A percentile compares a stretch with the other conserved stretches of the same genome.
phyloP scores from a whole-genome alignment of 2,797 vertebrate genomes.

The Coreius guichenoti region DNA sequence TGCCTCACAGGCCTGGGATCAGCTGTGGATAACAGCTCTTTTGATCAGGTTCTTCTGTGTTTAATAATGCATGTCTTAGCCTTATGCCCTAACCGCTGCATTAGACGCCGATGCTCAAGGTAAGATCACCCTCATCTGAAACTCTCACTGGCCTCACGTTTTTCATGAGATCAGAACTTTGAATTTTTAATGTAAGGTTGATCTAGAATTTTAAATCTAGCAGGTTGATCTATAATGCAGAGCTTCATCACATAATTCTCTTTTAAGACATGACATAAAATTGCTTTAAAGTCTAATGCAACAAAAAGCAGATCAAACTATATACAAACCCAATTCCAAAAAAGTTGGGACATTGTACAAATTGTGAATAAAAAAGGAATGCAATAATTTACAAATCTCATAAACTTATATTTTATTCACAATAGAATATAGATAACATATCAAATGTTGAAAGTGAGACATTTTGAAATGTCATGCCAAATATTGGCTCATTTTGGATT shows the following conservation, averaged over 20 bases:
- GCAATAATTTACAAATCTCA: no score
- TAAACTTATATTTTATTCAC: no score
- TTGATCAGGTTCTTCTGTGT: constrained; percentile 58
- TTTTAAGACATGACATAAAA: neutral
- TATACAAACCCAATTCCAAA: no score
- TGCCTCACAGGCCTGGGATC: constrained; percentile 54
- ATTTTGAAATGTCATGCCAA: no score
- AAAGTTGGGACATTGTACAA: no score
- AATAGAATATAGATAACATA: no score
- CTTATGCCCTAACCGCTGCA: constrained; percentile 51
- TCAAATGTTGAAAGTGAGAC: no score
- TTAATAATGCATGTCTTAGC: constrained; percentile 62
- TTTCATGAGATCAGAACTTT: constrained; percentile 13
- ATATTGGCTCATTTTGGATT: no score
- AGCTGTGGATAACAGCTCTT: constrained; percentile 57
- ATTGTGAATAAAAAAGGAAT: no score
- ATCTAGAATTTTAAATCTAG: constrained; percentile 1
- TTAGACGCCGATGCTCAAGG: constrained; percentile 48
- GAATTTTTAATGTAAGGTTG: neutral
- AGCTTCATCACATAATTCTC: neutral
- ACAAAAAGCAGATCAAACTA: neutral
- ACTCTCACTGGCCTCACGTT: constrained; percentile 35
- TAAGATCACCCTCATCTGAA: constrained; percentile 49
- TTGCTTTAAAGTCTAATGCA: neutral
- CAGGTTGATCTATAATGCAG: neutral